phyloP scores from a whole-genome alignment of 2,797 vertebrate genomes.

The Cynopterus sphinx region DNA sequence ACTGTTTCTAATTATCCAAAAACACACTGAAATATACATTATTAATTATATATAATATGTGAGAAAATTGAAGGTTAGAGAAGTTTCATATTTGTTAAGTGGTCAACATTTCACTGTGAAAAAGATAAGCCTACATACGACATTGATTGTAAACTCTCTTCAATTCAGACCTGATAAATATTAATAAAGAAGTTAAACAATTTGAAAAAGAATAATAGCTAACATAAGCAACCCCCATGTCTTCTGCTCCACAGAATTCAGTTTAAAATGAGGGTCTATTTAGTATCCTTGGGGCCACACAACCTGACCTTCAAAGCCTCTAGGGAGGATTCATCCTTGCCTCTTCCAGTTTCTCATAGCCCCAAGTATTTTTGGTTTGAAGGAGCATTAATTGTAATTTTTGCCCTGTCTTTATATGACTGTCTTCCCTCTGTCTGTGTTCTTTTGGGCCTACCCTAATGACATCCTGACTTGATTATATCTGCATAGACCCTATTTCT shows the following conservation, averaged over 20 bases:
- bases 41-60: not conserved
- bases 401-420: not conserved
- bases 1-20: not conserved
- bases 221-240: not conserved
- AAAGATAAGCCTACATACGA: not conserved
- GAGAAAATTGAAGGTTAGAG: not conserved
- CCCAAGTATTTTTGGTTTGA: not conserved
- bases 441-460: not conserved
- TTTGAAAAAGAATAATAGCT: not conserved
- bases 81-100: not conserved
- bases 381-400: not conserved
- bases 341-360: not conserved
- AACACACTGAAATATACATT: not conserved
- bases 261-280: not conserved
- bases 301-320: not conserved
- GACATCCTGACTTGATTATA: not conserved
- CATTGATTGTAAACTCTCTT: not conserved
- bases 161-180: not conserved
- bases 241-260: not conserved
- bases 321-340: not conserved
- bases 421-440: not conserved
- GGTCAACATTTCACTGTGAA: not conserved
- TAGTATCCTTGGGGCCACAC: not conserved
- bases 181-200: not conserved
- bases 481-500: not conserved